These are phyloP conservation scores for Epinephelus lanceolatus DNA, from an alignment of 2,113 vertebrate species.

Conservation along the genomic window DNA sequence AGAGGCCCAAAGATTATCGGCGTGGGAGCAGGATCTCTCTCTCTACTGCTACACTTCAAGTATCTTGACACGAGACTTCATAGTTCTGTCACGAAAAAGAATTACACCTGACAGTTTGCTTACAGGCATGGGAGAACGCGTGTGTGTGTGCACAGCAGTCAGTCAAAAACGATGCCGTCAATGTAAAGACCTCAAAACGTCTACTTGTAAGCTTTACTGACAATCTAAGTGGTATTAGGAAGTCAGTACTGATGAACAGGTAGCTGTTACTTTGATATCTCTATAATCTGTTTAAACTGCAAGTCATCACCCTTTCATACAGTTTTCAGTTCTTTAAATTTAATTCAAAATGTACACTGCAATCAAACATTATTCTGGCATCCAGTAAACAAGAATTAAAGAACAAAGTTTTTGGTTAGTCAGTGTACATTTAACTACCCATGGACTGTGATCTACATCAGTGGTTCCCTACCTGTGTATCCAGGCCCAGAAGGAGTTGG, in stretches of 20 bases:
- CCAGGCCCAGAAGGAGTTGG: too few relatives aligned
- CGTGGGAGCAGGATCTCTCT: slow-evolving; percentile 58
- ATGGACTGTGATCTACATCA: background rate
- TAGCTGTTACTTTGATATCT: background rate
- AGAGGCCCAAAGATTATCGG: slow-evolving; percentile 66
- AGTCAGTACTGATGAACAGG: slow-evolving; percentile 17
- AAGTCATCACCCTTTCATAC: background rate
- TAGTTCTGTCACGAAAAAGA: slow-evolving; percentile 65
- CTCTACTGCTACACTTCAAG: slow-evolving; percentile 66
- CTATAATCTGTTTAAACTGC: background rate
- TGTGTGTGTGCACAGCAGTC: slow-evolving; percentile 40
- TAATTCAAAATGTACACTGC: background rate
- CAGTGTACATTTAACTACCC: background rate
- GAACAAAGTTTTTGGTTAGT: background rate
- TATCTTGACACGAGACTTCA: slow-evolving; percentile 71
- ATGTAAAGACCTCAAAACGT: slow-evolving; percentile 26
- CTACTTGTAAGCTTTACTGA: slow-evolving; percentile 16
- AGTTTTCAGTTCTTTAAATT: background rate
- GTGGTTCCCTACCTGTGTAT: background rate
- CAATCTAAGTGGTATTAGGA: slow-evolving; percentile 21
- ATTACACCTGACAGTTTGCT: slow-evolving; percentile 74
- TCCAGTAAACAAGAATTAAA: background rate
- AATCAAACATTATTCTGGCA: background rate
- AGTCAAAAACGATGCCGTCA: slow-evolving; percentile 59
- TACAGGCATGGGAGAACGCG: slow-evolving; percentile 41